Base-by-base conservation (phyloP, 2,888 invertebrate genomes). In the Mesopsocus fuscifrons region DNA sequence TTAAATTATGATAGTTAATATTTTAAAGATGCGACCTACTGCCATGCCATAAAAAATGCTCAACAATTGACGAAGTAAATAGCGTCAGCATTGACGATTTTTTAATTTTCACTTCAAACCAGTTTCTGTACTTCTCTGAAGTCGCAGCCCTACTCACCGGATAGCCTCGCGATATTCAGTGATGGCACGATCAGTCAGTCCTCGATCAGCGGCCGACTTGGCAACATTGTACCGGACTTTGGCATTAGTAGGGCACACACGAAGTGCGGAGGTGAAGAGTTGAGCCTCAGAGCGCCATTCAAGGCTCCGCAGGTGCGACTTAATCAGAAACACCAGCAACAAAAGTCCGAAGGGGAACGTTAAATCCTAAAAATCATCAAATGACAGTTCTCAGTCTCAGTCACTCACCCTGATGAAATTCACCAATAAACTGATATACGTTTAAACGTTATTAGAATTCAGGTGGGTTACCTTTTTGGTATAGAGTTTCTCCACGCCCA, bases 221-320 rank as follows among this genome's bases (percentile, higher is more conserved):
- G 82, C 95, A 42, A 94, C 75, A 59, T 97, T 97, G 57, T 95
- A 97, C 50, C 69, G 77, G 3, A 82, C 82, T 70, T 95, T 97
- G 16, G 95, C 94, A 65, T 95, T 95, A 38, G 78, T 65, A 0
- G 95, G 92, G 57, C 95, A 97, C 13, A 95, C 85, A 18, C 66
- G 57, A n/a, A 84, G 60, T 1, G 82, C 95, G 20, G 84, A 81
- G 38, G 66, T 63, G 58, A 89, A 97, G 30, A 97, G 63, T 13
- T 63, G 59, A 51, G 74, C 73, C 60, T 94, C 92, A 43, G 65
- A 74, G 46, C 71, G 68, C 94, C 94, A 95, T 42, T 89, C 77
- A 2, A 62, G 56, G 42, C 81, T 79, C 49, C 88, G 65, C 48
- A 72, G 65, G 47, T 72, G 65, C 2, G 62, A 61, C 35, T 59